phyloP scores from a whole-genome alignment of 2,797 vertebrate genomes.

The Xenops minutus region DNA sequence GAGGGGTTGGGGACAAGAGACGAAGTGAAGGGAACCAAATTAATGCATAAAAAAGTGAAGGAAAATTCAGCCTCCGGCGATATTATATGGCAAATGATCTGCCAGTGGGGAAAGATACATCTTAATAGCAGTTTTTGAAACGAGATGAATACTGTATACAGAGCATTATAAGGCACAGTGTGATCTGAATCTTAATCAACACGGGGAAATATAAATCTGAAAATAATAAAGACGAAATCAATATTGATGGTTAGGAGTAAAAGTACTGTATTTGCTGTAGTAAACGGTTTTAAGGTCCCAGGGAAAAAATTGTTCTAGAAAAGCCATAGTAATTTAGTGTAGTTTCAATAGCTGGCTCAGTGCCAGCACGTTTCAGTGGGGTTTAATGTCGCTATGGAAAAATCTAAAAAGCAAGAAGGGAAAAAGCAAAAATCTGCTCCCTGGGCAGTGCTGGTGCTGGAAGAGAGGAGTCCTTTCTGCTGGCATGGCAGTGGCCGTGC shows the following conservation, averaged over 20 bases:
- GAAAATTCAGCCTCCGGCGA: constrained; percentile 1
- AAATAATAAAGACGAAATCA: constrained; percentile 65
- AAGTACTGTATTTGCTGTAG: constrained; percentile 42
- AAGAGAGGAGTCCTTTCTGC: fast-evolving
- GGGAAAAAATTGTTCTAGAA: constrained; percentile 29
- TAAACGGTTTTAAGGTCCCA: constrained; percentile 22
- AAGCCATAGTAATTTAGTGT: background rate
- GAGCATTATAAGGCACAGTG: constrained; percentile 15
- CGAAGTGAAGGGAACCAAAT: constrained; percentile 49
- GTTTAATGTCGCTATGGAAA: constrained; percentile 1
- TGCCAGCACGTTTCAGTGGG: background rate
- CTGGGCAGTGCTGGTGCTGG: background rate
- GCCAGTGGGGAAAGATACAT: constrained; percentile 58
- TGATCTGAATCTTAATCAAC: constrained; percentile 67
- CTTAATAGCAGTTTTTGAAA: constrained; percentile 62
- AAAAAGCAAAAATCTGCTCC: background rate
- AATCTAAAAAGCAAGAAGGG: background rate
- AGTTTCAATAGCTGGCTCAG: constrained; percentile 9
- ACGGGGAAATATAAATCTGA: constrained; percentile 54
- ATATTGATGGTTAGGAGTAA: constrained; percentile 61
- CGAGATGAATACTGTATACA: constrained; percentile 50
- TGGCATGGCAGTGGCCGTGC: background rate
- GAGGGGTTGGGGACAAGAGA: background rate
- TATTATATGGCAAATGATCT: constrained; percentile 54
- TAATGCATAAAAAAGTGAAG: constrained; percentile 33